These are phyloP conservation scores for Dromococcyx pavoninus DNA, from an alignment of 2,797 vertebrate species.

Conservation along the genomic window DNA sequence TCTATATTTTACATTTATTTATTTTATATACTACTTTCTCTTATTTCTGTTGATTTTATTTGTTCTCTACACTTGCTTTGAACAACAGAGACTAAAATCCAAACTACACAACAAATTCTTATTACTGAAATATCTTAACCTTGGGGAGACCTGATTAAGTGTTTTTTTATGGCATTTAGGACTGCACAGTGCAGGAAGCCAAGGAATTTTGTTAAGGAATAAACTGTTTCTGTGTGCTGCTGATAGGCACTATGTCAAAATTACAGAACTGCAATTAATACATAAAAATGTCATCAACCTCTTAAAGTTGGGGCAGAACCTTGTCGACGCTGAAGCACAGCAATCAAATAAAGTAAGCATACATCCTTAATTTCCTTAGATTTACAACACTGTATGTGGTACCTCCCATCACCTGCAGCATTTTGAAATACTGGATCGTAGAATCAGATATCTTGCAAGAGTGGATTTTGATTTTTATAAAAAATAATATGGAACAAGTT, in stretches of 20 bases:
- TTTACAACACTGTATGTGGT: neutral
- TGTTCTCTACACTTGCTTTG: neutral
- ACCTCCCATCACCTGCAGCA: neutral
- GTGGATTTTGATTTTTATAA: neutral
- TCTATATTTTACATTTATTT: neutral
- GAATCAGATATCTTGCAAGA: neutral
- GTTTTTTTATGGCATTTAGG: neutral
- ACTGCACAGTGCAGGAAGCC: neutral
- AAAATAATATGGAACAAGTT: neutral
- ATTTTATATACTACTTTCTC: neutral
- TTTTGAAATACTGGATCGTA: neutral
- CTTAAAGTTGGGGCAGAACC: neutral
- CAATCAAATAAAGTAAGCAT: neutral
- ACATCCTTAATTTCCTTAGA: neutral
- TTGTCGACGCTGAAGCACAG: neutral
- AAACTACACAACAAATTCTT: neutral
- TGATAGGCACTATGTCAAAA: neutral
- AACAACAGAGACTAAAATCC: neutral
- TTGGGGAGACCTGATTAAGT: neutral
- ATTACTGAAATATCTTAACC: neutral
- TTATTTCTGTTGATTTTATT: neutral
- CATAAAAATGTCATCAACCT: neutral
- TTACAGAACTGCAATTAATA: neutral
- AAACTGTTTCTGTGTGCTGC: neutral
- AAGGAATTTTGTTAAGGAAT: neutral